These are phyloP conservation scores for Montipora sp. DNA, from an alignment of 64 coral and sea anemone genomes.

Conservation along the genomic window DNA sequence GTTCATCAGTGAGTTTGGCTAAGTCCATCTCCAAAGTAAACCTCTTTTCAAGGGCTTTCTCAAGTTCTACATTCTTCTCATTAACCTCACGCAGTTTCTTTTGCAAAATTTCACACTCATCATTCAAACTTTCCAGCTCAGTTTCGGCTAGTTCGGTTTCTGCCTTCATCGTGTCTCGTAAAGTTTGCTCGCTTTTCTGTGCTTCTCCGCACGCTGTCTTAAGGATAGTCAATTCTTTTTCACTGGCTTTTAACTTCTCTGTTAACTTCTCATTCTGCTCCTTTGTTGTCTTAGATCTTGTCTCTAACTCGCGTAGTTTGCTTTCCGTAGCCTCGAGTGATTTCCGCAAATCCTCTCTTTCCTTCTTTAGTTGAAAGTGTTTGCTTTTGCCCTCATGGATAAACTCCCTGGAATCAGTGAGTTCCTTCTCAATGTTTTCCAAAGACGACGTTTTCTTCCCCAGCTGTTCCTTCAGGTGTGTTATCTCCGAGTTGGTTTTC, in stretches of 20 bases:
- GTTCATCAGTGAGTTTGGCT: conserved; percentile 25
- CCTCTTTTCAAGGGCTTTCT: conserved; percentile 60
- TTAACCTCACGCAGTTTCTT: conserved; percentile 51
- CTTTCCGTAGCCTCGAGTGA: conserved; percentile 2
- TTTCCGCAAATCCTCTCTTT: conserved; percentile 14
- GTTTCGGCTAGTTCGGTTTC: conserved; percentile 49
- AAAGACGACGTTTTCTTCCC: conserved; percentile 26
- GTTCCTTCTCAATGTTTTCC: conserved; percentile 21
- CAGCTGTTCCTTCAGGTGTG: conserved; percentile 8
- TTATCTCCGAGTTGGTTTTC: neutral
- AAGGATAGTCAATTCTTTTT: conserved; percentile 22
- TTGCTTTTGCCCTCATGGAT: conserved; percentile 16
- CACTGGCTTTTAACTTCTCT: conserved; percentile 53
- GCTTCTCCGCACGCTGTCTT: conserved; percentile 36
- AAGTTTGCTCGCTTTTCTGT: conserved; percentile 31
- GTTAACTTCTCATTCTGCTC: conserved; percentile 34
- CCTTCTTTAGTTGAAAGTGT: neutral
- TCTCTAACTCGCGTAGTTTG: conserved; percentile 15
- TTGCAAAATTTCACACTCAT: conserved; percentile 53
- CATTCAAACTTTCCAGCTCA: conserved; percentile 65
- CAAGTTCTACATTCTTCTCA: conserved; percentile 8
- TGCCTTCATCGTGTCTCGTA: conserved; percentile 32
- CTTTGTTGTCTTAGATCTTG: neutral
- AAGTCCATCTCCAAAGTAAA: neutral
- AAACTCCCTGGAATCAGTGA: conserved; percentile 25